Evolutionary conservation across 2,888 invertebrate genomes (phyloP), one percentile per base, ranked within the genome.

Genomic region (Agrotis ipsilon): DNA sequence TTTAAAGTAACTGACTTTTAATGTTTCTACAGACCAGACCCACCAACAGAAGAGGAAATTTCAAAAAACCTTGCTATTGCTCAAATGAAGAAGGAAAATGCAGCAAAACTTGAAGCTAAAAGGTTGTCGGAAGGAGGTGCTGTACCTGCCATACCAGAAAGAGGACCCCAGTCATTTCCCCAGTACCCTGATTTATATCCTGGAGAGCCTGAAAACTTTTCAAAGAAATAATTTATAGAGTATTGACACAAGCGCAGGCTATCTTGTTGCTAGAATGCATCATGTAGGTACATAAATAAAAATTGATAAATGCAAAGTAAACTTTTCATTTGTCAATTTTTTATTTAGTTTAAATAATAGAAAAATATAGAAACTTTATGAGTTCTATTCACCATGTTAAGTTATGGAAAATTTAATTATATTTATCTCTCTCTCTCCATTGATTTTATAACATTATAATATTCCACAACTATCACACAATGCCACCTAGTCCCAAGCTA

Each of bases 41-140:
- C 98, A 55, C 98, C 98, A 0, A 96, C 97, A 0, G 97, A 96
- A 75, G 97, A 98, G 77, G 98, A 98, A 93, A 94, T 98, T 13
- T 93, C 96, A 14, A 96, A 94, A 83, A 98, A 98, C 93, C 90
- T 97, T 55, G 97, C 97, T 19, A 95, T 98, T 52, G 97, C 98
- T 91, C 92, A 97, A 84, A 91, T 97, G 91, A 98, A 98, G 85
- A 97, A 98, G 88, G 92, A 96, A 55, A 98, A 98, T 95, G 98
- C 98, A 1, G 96, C 97, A 4, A 97, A 97, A 89, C 90, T 98
- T 69, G 98, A 98, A 75, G 91, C 92, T 1, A 96, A 97, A 84
- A 97, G 97, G 81, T 92, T 96, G 9, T 92, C 93, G 13, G 97
- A 97, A 27, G 92, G 95, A 58, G 92, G 93, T 9, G 87, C 93